These are phyloP conservation scores for Zaprionus vittiger DNA, from an alignment of 1,140 invertebrate species.

Conservation along the genomic window DNA sequence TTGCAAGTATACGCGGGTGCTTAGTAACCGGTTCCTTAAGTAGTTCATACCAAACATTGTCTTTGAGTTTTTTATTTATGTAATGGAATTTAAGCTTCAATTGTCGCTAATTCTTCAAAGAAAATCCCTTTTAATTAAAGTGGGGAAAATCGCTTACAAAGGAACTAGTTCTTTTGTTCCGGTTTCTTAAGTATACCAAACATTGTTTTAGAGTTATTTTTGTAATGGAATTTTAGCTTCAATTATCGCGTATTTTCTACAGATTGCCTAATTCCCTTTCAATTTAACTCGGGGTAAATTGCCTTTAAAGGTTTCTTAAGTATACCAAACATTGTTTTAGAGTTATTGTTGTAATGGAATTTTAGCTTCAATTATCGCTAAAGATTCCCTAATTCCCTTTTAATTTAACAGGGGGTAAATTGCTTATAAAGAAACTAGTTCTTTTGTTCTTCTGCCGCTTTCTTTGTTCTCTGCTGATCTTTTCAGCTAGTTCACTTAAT, in stretches of 20 bases:
- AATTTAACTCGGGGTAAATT: not conserved
- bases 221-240: too few relatives aligned
- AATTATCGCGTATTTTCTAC: too few relatives aligned
- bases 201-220: too few relatives aligned
- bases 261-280: not conserved
- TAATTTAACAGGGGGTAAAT: not conserved
- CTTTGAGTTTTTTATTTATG: not conserved
- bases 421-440: conserved; percentile 7
- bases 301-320: too few relatives aligned
- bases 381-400: not conserved
- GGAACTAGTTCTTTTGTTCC: not conserved
- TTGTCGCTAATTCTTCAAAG: not conserved
- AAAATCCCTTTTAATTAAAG: not conserved
- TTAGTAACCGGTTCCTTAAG: conserved; percentile 37
- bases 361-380: too few relatives aligned
- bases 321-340: not conserved
- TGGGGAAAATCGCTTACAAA: too few relatives aligned
- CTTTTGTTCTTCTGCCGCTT: not conserved
- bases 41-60: conserved; percentile 22
- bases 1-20: conserved; percentile 13
- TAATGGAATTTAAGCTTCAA: not conserved
- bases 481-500: conserved; percentile 4
- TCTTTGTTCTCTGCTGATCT: not conserved
- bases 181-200: too few relatives aligned
- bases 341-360: too few relatives aligned